A percentile compares a stretch with the other conserved stretches of the same genome.
Conservation (phyloP, 2,888 invertebrate genomes). For the Muscina levida region DNA sequence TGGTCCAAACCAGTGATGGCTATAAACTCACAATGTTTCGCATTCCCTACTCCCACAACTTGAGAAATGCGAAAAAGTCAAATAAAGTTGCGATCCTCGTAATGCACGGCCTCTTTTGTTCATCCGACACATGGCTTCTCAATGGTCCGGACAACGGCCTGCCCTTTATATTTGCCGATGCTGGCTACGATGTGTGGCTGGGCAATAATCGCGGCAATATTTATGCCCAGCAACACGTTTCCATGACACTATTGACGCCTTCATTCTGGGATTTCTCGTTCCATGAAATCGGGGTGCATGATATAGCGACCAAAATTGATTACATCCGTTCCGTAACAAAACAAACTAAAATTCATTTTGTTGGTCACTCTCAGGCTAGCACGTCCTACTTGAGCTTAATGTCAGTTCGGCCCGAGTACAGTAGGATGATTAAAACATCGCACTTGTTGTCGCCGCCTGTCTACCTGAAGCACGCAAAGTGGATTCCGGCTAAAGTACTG, state of each 20-base stretch:
- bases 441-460: conserved; percentile 68
- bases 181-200: conserved; percentile 71
- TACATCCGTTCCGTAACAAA: conserved; percentile 61
- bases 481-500: background rate
- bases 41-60: conserved; percentile 3
- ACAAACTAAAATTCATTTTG: conserved; percentile 64
- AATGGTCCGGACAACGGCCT: conserved; percentile 66
- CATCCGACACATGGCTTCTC: conserved; percentile 67
- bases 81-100: conserved; percentile 72
- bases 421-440: conserved; percentile 66
- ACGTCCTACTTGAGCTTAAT: conserved; percentile 67
- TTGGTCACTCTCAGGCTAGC: conserved; percentile 70
- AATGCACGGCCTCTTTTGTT: conserved; percentile 79
- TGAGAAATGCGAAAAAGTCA: conserved; percentile 67
- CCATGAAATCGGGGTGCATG: conserved; percentile 90
- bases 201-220: conserved; percentile 70
- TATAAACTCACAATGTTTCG: conserved; percentile 11
- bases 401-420: conserved; percentile 67
- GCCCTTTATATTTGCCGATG: conserved; percentile 65
- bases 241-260: conserved; percentile 68
- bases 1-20: background rate
- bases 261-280: conserved; percentile 82
- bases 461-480: conserved; percentile 77
- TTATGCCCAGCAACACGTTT: conserved; percentile 69
- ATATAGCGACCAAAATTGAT: conserved; percentile 73